Evolutionary conservation across 2,888 invertebrate genomes (phyloP), one percentile per base, ranked within the genome.

Genomic region (Nemurella pictetii): DNA sequence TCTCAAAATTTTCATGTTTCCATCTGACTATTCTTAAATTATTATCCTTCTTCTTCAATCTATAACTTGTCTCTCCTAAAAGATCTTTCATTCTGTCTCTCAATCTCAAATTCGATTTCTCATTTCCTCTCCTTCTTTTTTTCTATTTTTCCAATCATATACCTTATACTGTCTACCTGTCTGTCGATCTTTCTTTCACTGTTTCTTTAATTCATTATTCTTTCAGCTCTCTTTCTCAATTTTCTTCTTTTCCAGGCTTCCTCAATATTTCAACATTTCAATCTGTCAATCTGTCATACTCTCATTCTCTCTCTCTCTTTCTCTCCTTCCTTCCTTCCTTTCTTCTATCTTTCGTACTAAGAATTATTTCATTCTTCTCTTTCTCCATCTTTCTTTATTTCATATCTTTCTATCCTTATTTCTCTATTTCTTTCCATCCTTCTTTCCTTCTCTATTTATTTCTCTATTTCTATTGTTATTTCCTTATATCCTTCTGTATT

Each of bases 181-280:
- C 83, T 83, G 85, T 86, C 28, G 81, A 84, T 86, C 85, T 86
- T 25, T 27, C 77, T 85, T 80, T 84, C 26, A 7, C 3, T 80
- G 5, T 27, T 9, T 30, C 20, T 30, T 29, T 9, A 36, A 28
- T 25, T 25, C 36, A n/a, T 30, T 15, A 27, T 29, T 29, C 25
- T 77, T 26, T 20, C 2, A 12, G 12, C 9, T 81, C 29, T 5
- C 75, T 85, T 84, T 29, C 77, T 83, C 29, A 12, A 83, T 30
- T 28, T 74, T 9, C 0, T 74, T 74, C 12, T 26, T 83, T 20
- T 28, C 0, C 15, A 5, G 2, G n/a, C n/a, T n/a, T n/a, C n/a
- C n/a, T n/a, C 9, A 25, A 73, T 78, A 36, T 73, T 83, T 84
- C 74, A 30, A 15, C 15, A 5, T 77, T 5, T 77, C 77, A 26